These are phyloP conservation scores for Sinopyrophorus schimmeli DNA, from an alignment of 2,888 invertebrate species.

Conservation along the genomic window DNA sequence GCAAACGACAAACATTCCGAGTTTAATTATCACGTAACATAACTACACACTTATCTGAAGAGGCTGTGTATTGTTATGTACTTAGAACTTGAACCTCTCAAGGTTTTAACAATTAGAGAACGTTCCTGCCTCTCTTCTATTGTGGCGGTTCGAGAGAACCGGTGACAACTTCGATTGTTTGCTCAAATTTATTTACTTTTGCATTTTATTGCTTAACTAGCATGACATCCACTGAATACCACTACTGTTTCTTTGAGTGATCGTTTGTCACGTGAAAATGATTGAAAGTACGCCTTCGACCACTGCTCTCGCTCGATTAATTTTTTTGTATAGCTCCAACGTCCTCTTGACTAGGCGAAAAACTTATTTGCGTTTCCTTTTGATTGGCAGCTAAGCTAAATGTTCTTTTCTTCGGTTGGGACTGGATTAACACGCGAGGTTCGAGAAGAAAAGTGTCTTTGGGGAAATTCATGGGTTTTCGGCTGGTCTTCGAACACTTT, in stretches of 20 bases:
- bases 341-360: too few relatives aligned
- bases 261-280: constrained; percentile 13
- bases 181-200: constrained; percentile 32
- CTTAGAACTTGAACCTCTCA: constrained; percentile 37
- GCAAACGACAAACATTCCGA: constrained; percentile 34
- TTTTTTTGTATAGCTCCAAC: too few relatives aligned
- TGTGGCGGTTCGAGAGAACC: constrained; percentile 22
- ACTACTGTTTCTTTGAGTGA: constrained; percentile 21
- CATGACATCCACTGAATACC: constrained; percentile 24
- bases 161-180: constrained; percentile 34
- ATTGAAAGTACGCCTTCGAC: too few relatives aligned
- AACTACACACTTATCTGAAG: constrained; percentile 30
- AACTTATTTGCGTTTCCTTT: too few relatives aligned
- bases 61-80: constrained; percentile 36
- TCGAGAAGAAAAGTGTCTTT: too few relatives aligned
- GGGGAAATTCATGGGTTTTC: too few relatives aligned
- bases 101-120: constrained; percentile 36
- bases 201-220: constrained; percentile 29
- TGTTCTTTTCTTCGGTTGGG: too few relatives aligned
- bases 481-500: too few relatives aligned
- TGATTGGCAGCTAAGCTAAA: too few relatives aligned
- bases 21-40: constrained; percentile 39
- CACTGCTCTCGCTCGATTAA: too few relatives aligned
- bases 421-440: too few relatives aligned
- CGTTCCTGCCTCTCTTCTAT: constrained; percentile 26